These are phyloP conservation scores for Helicoverpa zea DNA, from an alignment of 1,140 invertebrate species.

Conservation along the genomic window DNA sequence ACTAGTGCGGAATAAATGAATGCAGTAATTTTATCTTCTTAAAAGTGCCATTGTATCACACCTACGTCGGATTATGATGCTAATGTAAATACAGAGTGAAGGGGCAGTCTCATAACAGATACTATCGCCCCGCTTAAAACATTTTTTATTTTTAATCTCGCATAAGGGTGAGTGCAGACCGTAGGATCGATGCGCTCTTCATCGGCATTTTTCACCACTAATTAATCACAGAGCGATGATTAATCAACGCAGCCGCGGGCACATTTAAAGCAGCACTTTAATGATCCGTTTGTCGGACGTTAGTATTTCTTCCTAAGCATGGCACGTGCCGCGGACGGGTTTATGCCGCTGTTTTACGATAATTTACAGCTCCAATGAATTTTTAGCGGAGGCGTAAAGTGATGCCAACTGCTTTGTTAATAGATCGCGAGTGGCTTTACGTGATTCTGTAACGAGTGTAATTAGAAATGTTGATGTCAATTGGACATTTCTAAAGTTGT, in stretches of 20 bases:
- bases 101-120: slow-evolving; percentile 50
- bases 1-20: slow-evolving; percentile 28
- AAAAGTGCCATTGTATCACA: slow-evolving; percentile 44
- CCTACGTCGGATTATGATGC: slow-evolving; percentile 45
- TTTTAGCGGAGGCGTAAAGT: slow-evolving; percentile 61
- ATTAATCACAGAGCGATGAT: slow-evolving; percentile 79
- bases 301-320: slow-evolving; percentile 66
- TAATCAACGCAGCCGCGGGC: slow-evolving; percentile 75
- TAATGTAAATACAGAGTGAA: slow-evolving; percentile 51
- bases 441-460: slow-evolving; percentile 24
- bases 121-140: slow-evolving; percentile 54
- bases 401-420: slow-evolving; percentile 52
- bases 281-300: slow-evolving; percentile 77
- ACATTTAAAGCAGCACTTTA: slow-evolving; percentile 75
- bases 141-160: slow-evolving; percentile 66
- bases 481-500: slow-evolving; percentile 16
- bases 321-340: slow-evolving; percentile 70
- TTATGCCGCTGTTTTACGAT: slow-evolving; percentile 67
- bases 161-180: slow-evolving; percentile 66
- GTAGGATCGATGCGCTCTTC: slow-evolving; percentile 64
- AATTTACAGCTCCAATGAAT: slow-evolving; percentile 69
- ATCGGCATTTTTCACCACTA: slow-evolving; percentile 65
- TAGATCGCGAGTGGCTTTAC: slow-evolving; percentile 53
- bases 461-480: slow-evolving; percentile 22
- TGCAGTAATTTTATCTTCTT: slow-evolving; percentile 31